Conservation (phyloP, 1,140 invertebrate genomes). For the Euura saliciscinereae region DNA sequence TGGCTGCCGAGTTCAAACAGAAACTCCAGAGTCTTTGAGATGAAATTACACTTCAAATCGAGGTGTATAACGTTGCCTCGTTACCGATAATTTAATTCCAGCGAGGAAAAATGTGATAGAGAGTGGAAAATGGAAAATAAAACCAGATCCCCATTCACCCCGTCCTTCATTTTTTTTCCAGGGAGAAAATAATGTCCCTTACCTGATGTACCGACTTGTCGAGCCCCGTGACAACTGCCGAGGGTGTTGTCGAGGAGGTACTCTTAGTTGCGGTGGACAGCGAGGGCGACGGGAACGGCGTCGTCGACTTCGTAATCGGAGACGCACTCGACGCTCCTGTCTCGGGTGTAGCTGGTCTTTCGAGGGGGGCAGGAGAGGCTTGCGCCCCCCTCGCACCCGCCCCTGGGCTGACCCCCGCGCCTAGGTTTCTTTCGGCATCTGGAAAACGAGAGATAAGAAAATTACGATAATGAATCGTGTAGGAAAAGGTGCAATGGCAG, state of each 20-base stretch:
- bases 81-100: not conserved
- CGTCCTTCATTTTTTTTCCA: not conserved
- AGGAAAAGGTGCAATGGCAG: too few species aligned
- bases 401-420: conserved; percentile 36
- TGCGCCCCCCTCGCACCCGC: conserved; percentile 40
- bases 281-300: conserved; percentile 29
- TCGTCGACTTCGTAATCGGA: conserved; percentile 8
- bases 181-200: conserved; percentile 23
- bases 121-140: not conserved
- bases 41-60: not conserved
- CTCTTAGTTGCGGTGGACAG: conserved; percentile 24
- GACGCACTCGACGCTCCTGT: not conserved
- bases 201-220: conserved; percentile 72
- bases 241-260: conserved; percentile 34
- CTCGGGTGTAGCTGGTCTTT: conserved; percentile 10
- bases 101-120: not conserved
- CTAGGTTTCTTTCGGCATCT: conserved; percentile 47
- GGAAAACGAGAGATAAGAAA: conserved; percentile 31
- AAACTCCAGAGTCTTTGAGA: not conserved
- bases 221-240: conserved; percentile 63
- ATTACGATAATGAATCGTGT: too few species aligned
- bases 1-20: not conserved
- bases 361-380: conserved; percentile 42
- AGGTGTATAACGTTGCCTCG: not conserved
- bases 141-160: not conserved